These are phyloP conservation scores for Petaurus breviceps DNA, from an alignment of 2,113 vertebrate genomes.

Conservation along the genomic window DNA sequence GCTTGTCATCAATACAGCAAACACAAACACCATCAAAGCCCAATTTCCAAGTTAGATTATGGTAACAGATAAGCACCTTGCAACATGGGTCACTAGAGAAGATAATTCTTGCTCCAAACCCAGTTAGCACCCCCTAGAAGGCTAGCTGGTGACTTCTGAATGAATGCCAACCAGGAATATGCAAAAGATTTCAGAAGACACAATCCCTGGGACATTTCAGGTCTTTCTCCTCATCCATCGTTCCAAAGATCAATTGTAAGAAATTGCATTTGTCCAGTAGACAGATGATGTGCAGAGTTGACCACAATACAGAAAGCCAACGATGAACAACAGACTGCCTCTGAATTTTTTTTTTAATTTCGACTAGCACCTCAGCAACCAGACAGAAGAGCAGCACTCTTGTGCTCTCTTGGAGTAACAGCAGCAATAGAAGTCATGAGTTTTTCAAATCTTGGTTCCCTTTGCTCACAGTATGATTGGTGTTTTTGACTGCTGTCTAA, in stretches of 20 bases:
- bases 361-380: not conserved
- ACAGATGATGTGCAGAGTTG: slow-evolving; percentile 21
- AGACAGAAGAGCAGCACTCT: accelerated
- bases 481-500: not conserved
- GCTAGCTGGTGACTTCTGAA: not conserved
- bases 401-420: not conserved
- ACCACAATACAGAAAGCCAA: not conserved
- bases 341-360: not conserved
- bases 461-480: not conserved
- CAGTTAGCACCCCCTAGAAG: not conserved
- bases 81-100: not conserved
- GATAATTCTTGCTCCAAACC: not conserved
- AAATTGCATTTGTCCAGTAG: slow-evolving; percentile 26
- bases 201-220: not conserved
- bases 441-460: not conserved
- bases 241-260: slow-evolving; percentile 13
- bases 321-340: not conserved
- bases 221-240: not conserved
- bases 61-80: slow-evolving; percentile 25
- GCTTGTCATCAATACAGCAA: not conserved
- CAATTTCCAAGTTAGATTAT: slow-evolving; percentile 38
- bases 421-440: not conserved
- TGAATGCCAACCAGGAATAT: slow-evolving; percentile 13
- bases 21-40: not conserved
- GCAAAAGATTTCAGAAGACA: not conserved